A percentile compares a stretch with the other conserved stretches of the same genome.
These are phyloP conservation scores for Lethrus apterus DNA, from an alignment of 1,140 invertebrate genomes.

Conservation along the genomic window DNA sequence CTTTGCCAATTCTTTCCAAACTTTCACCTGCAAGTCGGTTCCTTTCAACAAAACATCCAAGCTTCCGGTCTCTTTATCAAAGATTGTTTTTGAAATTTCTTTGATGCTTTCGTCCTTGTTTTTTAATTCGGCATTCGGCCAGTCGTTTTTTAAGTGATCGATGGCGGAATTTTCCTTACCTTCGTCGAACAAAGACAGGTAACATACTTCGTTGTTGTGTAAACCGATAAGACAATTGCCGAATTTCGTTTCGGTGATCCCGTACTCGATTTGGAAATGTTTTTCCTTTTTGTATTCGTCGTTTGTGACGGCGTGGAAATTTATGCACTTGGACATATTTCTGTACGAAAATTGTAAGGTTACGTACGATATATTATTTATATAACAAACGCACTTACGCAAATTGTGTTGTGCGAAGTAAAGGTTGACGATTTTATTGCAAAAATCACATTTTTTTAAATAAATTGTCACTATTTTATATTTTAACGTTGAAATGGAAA, in stretches of 20 bases:
- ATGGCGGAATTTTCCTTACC: not conserved
- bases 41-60: slow-evolving; percentile 30
- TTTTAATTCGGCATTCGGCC: not conserved
- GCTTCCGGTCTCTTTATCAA: slow-evolving; percentile 6
- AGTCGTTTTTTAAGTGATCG: not conserved
- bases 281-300: no score
- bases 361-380: no score
- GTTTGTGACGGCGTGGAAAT: no score
- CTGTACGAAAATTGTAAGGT: no score
- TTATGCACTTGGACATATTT: no score
- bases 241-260: slow-evolving; percentile 3
- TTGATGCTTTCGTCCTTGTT: not conserved
- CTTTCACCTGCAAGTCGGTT: slow-evolving; percentile 32
- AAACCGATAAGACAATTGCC: slow-evolving; percentile 6
- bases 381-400: no score
- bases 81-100: not conserved
- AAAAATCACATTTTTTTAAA: no score
- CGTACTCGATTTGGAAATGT: slow-evolving; percentile 4
- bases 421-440: no score
- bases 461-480: no score
- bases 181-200: slow-evolving; percentile 4
- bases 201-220: not conserved
- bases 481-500: no score
- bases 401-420: no score
- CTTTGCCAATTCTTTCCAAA: slow-evolving; percentile 32